phyloP scores from a whole-genome alignment of 2,113 vertebrate species.

The Erpornis zantholeuca region DNA sequence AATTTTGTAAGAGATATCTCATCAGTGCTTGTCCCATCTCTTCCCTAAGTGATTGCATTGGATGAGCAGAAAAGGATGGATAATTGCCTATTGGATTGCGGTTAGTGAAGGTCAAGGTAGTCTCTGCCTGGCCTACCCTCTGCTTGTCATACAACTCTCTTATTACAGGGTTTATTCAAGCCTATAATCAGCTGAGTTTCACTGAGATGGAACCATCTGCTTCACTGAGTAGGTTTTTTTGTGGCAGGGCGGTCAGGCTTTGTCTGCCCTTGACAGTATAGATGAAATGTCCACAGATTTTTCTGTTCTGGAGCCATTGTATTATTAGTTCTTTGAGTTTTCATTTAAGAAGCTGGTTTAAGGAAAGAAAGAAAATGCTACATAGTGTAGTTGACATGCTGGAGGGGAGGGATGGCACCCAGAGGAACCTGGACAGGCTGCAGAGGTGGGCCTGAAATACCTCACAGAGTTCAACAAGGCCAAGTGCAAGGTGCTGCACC shows the following conservation, averaged over 20 bases:
- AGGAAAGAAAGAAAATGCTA: not conserved
- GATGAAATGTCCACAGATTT: not conserved
- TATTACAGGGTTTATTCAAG: slow-evolving; percentile 26
- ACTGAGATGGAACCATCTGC: not conserved
- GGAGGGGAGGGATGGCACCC: not conserved
- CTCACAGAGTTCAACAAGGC: fast-evolving
- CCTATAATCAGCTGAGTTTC: not conserved
- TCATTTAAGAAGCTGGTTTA: not conserved
- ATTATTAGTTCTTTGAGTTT: not conserved
- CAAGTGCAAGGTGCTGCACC: not conserved
- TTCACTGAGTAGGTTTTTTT: not conserved
- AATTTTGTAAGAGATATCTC: not conserved
- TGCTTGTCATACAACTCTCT: slow-evolving; percentile 16
- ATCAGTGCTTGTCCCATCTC: not conserved
- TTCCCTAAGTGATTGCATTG: not conserved
- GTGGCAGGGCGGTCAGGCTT: not conserved
- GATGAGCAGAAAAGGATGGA: not conserved
- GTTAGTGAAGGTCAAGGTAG: slow-evolving; percentile 31
- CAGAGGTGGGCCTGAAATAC: no score
- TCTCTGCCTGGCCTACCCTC: not conserved
- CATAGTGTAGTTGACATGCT: not conserved
- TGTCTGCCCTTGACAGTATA: not conserved
- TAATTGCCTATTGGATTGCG: slow-evolving; percentile 44
- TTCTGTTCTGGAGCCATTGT: not conserved
- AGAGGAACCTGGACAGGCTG: not conserved